Evolutionary conservation across 2,888 invertebrate species (phyloP).

Genomic region (Crossocerus cetratus): DNA sequence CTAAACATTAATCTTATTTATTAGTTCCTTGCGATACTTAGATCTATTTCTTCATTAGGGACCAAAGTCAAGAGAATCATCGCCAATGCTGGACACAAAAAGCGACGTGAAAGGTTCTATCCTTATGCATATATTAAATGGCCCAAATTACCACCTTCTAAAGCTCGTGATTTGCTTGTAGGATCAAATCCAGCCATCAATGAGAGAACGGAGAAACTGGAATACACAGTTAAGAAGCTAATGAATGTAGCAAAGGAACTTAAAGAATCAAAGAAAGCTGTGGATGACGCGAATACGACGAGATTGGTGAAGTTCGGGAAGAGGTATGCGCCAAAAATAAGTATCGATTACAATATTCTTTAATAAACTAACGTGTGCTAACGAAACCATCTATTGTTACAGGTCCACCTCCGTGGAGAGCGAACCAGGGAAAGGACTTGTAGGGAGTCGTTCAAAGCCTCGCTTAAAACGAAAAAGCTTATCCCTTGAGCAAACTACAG

Average conservation of each 20-base stretch:
- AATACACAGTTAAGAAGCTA: slow-evolving; percentile 72
- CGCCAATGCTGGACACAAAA: slow-evolving; percentile 86
- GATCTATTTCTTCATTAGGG: slow-evolving; percentile 75
- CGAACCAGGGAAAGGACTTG: slow-evolving; percentile 74
- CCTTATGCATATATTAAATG: background rate
- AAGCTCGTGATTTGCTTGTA: slow-evolving; percentile 28
- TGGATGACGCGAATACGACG: slow-evolving; percentile 64
- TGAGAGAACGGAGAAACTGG: slow-evolving; percentile 71
- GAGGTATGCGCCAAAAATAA: slow-evolving; percentile 56
- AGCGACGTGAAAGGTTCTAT: slow-evolving; percentile 79
- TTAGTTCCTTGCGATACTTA: background rate
- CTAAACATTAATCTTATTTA: no score
- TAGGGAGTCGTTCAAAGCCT: slow-evolving; percentile 77
- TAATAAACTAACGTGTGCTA: background rate
- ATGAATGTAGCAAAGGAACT: slow-evolving; percentile 74
- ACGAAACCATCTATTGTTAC: slow-evolving; percentile 66
- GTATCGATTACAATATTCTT: background rate
- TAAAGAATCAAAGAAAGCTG: slow-evolving; percentile 71
- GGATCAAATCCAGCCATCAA: slow-evolving; percentile 59
- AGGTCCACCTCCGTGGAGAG: slow-evolving; percentile 83
- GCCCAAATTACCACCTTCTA: background rate
- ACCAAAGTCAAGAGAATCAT: slow-evolving; percentile 85
- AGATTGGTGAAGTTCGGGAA: slow-evolving; percentile 71
- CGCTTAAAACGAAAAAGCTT: slow-evolving; percentile 84
- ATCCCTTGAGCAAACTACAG: slow-evolving; percentile 84